These are phyloP conservation scores for Lissonota sp. DNA, from an alignment of 2,888 invertebrate genomes.

Conservation along the genomic window DNA sequence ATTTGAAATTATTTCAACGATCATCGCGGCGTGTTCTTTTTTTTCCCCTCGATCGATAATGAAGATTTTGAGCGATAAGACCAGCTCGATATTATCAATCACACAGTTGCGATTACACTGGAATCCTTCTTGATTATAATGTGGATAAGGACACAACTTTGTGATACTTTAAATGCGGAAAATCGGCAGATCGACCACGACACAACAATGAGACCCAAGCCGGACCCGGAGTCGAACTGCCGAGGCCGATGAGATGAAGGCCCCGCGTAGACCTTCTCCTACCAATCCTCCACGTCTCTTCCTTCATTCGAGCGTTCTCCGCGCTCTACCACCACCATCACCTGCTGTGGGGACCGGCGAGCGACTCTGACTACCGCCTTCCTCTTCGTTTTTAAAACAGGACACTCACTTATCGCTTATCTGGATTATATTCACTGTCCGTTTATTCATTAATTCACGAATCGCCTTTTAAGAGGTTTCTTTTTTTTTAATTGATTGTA, in stretches of 20 bases:
- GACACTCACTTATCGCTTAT: slow-evolving; percentile 27
- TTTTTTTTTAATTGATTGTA: background rate
- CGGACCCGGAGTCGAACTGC: slow-evolving; percentile 73
- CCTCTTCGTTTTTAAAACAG: slow-evolving; percentile 32
- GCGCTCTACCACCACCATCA: slow-evolving; percentile 61
- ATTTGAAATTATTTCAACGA: slow-evolving; percentile 17
- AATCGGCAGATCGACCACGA: slow-evolving; percentile 60
- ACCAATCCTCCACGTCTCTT: slow-evolving; percentile 54
- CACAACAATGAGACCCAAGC: slow-evolving; percentile 70
- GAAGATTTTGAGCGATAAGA: background rate
- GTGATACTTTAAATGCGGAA: background rate
- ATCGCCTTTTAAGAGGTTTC: background rate
- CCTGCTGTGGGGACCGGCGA: slow-evolving; percentile 61
- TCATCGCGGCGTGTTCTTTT: background rate
- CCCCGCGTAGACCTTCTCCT: slow-evolving; percentile 67
- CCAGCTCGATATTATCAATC: background rate
- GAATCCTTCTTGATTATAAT: background rate
- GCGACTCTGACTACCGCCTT: slow-evolving; percentile 37
- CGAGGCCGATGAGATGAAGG: slow-evolving; percentile 73
- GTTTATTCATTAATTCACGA: slow-evolving; percentile 8
- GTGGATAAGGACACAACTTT: background rate
- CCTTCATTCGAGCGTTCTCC: slow-evolving; percentile 61
- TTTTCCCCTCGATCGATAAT: background rate
- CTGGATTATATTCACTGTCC: slow-evolving; percentile 24
- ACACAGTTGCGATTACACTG: background rate